Evolutionary conservation across 2,888 invertebrate genomes (phyloP).

Genomic region (Oconnorella tubifera): DNA sequence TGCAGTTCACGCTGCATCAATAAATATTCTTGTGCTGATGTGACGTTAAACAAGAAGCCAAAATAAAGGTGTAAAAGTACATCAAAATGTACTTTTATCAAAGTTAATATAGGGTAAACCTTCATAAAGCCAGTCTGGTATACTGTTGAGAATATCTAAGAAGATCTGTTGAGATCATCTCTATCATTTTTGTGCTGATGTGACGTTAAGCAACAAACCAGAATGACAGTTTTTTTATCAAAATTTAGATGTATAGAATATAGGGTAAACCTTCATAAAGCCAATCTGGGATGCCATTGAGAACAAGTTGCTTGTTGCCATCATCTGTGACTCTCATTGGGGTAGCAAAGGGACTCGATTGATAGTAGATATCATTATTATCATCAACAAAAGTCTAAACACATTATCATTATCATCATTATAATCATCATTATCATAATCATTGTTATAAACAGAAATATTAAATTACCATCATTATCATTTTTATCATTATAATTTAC

Average conservation of each 20-base stretch:
- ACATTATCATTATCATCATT: background rate
- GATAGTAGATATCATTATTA: constrained; percentile 32
- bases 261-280: constrained; percentile 32
- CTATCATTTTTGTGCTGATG: too few species aligned
- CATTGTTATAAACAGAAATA: background rate
- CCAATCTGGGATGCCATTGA: constrained; percentile 33
- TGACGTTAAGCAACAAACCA: too few species aligned
- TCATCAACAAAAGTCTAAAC: constrained; percentile 6
- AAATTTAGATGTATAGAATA: too few species aligned
- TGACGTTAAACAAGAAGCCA: too few species aligned
- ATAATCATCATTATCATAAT: background rate
- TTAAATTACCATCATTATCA: background rate
- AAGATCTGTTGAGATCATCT: too few species aligned
- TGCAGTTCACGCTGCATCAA: too few species aligned
- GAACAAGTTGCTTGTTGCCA: constrained; percentile 15
- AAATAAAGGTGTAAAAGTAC: too few species aligned
- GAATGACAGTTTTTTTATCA: too few species aligned
- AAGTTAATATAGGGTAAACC: too few species aligned
- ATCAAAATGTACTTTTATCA: too few species aligned
- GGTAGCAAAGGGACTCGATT: constrained; percentile 24
- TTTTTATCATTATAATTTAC: too few species aligned
- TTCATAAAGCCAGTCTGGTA: constrained; percentile 35
- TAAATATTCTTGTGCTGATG: too few species aligned
- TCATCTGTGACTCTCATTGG: constrained; percentile 23
- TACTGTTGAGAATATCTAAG: constrained; percentile 29